These are phyloP conservation scores for Raja brachyura DNA, from an alignment of 2,113 vertebrate genomes.

Conservation along the genomic window DNA sequence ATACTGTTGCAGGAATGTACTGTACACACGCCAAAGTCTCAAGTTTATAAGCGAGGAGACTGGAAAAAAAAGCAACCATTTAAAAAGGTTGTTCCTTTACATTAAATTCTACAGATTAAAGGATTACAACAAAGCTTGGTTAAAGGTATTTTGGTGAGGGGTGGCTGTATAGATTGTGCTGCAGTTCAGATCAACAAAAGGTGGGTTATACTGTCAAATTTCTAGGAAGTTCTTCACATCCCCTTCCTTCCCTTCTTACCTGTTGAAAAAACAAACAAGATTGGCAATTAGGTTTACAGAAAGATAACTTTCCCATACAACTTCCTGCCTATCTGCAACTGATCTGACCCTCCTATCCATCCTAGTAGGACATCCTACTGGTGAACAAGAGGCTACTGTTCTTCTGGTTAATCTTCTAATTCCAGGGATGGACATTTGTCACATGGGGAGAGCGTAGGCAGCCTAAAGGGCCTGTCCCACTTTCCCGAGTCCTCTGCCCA, in stretches of 20 bases:
- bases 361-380: background rate
- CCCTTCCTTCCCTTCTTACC: slow-evolving; percentile 75
- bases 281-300: background rate
- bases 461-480: too few species aligned
- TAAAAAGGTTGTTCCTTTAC: slow-evolving; percentile 26
- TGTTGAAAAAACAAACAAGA: slow-evolving; percentile 49
- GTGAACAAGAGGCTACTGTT: background rate
- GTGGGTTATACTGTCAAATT: slow-evolving; percentile 41
- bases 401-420: background rate
- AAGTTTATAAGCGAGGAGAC: slow-evolving; percentile 29
- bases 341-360: background rate
- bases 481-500: too few species aligned
- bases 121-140: slow-evolving; percentile 36
- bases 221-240: slow-evolving; percentile 49
- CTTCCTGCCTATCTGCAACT: too few species aligned
- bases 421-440: too few species aligned
- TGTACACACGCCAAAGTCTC: slow-evolving; percentile 22
- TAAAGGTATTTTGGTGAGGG: slow-evolving; percentile 33
- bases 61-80: slow-evolving; percentile 13
- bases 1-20: slow-evolving; percentile 30
- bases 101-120: slow-evolving; percentile 37
- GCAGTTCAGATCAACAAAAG: slow-evolving; percentile 31
- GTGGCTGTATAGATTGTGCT: slow-evolving; percentile 35
- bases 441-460: too few species aligned
- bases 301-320: background rate